Conservation (phyloP, 2,113 vertebrate species). For the Deroptyus accipitrinus region DNA sequence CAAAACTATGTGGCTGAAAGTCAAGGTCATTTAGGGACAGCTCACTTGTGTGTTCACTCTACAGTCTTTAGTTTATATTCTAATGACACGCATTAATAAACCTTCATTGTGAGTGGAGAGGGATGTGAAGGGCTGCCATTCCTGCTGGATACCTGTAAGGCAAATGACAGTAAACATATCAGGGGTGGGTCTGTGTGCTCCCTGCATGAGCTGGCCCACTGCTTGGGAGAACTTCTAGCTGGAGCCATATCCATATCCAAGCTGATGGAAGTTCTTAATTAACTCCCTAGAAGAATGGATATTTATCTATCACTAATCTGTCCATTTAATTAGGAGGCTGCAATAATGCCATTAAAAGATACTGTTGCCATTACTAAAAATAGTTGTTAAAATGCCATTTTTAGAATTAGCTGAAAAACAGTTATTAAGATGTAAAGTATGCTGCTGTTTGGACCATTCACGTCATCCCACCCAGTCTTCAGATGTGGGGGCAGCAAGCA, state of each 20-base stretch:
- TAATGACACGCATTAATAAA: not conserved
- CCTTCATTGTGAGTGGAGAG: not conserved
- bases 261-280: not conserved
- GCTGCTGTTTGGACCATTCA: not conserved
- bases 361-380: not conserved
- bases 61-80: not conserved
- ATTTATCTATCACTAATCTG: not conserved
- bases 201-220: not conserved
- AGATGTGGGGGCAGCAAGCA: not conserved
- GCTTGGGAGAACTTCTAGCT: not conserved
- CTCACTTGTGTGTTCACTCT: accelerated
- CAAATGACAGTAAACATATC: not conserved
- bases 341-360: not conserved
- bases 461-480: not conserved
- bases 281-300: not conserved
- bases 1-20: not conserved
- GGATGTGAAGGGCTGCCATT: not conserved
- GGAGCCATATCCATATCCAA: not conserved
- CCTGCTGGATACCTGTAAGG: not conserved
- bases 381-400: not conserved
- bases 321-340: not conserved
- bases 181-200: not conserved
- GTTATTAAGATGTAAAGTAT: not conserved
- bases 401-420: not conserved
- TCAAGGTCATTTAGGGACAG: not conserved